Conservation (phyloP, 2,797 vertebrate genomes). For the Sebastolobus altivelis region DNA sequence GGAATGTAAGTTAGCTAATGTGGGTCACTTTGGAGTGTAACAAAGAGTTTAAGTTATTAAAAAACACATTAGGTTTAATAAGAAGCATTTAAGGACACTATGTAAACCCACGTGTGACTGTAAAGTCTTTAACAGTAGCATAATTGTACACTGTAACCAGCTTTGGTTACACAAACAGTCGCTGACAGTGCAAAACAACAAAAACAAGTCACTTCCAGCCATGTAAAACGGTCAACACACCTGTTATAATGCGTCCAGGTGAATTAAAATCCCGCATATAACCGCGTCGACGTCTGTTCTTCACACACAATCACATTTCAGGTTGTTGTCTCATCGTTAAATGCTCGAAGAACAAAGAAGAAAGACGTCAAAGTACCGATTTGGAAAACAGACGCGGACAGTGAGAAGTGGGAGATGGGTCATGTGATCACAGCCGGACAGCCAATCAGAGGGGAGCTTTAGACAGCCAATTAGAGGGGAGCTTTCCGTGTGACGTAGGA, state of each 20-base stretch:
- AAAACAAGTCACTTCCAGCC: background rate
- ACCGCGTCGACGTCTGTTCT: background rate
- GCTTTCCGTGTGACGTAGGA: conserved; percentile 20
- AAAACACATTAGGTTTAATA: background rate
- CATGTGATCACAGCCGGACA: conserved; percentile 40
- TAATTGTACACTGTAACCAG: background rate
- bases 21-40: background rate
- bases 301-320: fast-evolving
- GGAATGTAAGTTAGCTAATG: background rate
- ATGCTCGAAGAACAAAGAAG: fast-evolving
- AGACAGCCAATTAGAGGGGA: conserved; percentile 29
- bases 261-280: fast-evolving
- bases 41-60: background rate
- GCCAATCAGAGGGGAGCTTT: conserved; percentile 35
- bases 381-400: no score
- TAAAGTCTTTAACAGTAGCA: no score
- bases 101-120: background rate
- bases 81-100: background rate
- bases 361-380: no score
- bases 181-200: conserved; percentile 54
- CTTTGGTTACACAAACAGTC: background rate
- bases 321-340: background rate
- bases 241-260: background rate
- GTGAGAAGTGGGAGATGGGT: background rate
- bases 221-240: background rate